These are phyloP conservation scores for Lasiurus borealis DNA, from an alignment of 2,113 vertebrate genomes.

Conservation along the genomic window DNA sequence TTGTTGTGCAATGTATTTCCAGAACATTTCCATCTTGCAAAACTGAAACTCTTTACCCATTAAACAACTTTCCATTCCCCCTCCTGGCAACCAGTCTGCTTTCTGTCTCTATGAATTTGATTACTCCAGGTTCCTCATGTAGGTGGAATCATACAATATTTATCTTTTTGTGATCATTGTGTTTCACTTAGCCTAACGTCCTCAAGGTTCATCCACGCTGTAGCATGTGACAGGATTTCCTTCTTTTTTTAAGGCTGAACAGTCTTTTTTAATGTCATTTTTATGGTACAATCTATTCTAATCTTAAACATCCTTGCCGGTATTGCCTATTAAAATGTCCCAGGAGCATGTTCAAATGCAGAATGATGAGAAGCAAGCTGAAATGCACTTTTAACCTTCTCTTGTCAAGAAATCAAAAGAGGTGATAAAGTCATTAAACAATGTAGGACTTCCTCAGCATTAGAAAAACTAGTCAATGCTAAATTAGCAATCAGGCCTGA, in stretches of 20 bases:
- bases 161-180: neutral
- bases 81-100: neutral
- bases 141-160: neutral
- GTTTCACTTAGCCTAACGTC: neutral
- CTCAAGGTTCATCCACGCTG: neutral
- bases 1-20: neutral
- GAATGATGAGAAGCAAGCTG: slow-evolving; percentile 74
- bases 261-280: neutral
- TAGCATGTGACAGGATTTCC: neutral
- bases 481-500: neutral
- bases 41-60: neutral
- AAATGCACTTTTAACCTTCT: slow-evolving; percentile 40
- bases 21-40: neutral
- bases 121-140: neutral
- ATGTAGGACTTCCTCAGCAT: neutral
- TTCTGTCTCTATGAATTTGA: neutral
- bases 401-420: neutral
- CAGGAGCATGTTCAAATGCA: slow-evolving; percentile 74
- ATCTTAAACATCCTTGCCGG: neutral
- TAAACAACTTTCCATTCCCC: neutral
- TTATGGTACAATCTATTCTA: neutral
- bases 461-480: neutral
- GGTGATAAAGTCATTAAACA: neutral
- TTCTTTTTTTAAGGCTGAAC: neutral
- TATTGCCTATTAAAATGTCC: slow-evolving; percentile 6